Evolutionary conservation across 2,888 invertebrate species (phyloP).

Genomic region (Ophion costatus): DNA sequence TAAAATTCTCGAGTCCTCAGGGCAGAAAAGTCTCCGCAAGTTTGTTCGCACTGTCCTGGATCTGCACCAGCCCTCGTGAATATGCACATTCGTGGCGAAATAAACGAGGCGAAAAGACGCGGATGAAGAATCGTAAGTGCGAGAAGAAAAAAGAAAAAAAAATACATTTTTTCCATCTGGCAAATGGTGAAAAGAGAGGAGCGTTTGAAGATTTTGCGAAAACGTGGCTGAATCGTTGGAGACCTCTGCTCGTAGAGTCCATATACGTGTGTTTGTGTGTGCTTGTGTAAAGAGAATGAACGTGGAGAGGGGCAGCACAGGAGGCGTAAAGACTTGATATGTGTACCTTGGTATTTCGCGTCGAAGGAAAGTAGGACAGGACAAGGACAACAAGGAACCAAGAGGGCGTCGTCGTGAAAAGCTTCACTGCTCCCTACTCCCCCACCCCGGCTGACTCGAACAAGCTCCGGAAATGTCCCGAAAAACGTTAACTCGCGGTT

Average conservation of each 20-base stretch:
- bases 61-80: background rate
- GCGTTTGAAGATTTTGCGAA: conserved; percentile 20
- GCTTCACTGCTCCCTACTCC: background rate
- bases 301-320: conserved; percentile 8
- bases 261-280: background rate
- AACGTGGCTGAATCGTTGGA: conserved; percentile 29
- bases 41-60: background rate
- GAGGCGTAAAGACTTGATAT: conserved; percentile 36
- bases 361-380: conserved; percentile 40
- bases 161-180: conserved; percentile 2
- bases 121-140: background rate
- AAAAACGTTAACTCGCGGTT: conserved; percentile 24
- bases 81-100: background rate
- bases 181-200: background rate
- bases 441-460: background rate
- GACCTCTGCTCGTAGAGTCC: background rate
- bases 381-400: conserved; percentile 39
- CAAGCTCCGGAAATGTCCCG: background rate
- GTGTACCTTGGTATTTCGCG: conserved; percentile 45
- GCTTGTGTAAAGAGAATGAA: conserved; percentile 9
- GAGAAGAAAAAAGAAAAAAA: background rate
- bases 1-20: background rate
- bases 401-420: conserved; percentile 38
- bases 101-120: background rate
- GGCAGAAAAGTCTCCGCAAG: background rate